phyloP scores from a whole-genome alignment of 2,888 invertebrate species.

The Stictocephala bisonia region DNA sequence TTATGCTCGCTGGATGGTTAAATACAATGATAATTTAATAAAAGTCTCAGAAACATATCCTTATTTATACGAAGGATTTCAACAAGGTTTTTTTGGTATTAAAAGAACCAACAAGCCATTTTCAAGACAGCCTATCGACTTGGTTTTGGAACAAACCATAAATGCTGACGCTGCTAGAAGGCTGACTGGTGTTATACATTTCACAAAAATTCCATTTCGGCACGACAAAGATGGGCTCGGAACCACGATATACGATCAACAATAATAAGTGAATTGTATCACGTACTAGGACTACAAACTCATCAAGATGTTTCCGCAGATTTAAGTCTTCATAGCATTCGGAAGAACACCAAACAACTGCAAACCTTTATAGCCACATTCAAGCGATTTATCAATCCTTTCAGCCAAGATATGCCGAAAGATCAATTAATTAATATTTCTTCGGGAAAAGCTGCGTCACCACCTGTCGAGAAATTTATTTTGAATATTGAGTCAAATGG shows the following conservation, averaged over 20 bases:
- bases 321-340: background rate
- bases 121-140: slow-evolving; percentile 61
- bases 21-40: too few species aligned
- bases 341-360: background rate
- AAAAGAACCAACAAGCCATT: slow-evolving; percentile 61
- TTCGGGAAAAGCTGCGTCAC: slow-evolving; percentile 61
- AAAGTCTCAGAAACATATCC: too few species aligned
- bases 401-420: slow-evolving; percentile 55
- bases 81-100: slow-evolving; percentile 60
- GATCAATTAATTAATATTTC: slow-evolving; percentile 59
- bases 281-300: slow-evolving; percentile 50
- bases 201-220: slow-evolving; percentile 59
- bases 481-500: slow-evolving; percentile 54
- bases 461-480: slow-evolving; percentile 59
- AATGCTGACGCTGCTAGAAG: slow-evolving; percentile 61
- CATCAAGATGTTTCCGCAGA: slow-evolving; percentile 2
- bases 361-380: slow-evolving; percentile 51
- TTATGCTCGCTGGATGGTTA: too few species aligned
- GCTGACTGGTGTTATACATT: slow-evolving; percentile 58
- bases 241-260: slow-evolving; percentile 56
- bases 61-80: too few species aligned
- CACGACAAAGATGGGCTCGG: slow-evolving; percentile 58
- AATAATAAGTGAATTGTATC: slow-evolving; percentile 57
- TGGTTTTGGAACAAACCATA: slow-evolving; percentile 62
- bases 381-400: slow-evolving; percentile 56